Evolutionary conservation across 2,113 vertebrate species (phyloP).

Genomic region (Pedionomus torquatus): DNA sequence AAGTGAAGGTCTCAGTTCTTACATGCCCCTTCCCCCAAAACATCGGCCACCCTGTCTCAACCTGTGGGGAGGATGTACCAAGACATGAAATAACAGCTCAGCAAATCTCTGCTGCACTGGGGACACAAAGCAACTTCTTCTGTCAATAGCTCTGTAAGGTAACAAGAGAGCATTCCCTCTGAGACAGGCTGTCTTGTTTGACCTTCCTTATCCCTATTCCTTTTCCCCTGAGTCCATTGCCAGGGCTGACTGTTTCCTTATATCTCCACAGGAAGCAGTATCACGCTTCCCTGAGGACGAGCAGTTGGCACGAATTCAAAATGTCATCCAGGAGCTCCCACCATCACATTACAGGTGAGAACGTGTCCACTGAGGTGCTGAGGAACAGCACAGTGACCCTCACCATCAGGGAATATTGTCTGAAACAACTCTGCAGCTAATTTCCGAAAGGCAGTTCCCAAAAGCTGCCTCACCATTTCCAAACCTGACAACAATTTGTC

Average conservation of each 20-base stretch:
- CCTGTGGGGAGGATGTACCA: accelerated
- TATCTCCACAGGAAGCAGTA: constrained; percentile 79
- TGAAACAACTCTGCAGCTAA: not conserved
- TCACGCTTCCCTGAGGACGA: constrained; percentile 84
- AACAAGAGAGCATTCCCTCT: not conserved
- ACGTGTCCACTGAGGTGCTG: not conserved
- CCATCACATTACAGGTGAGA: constrained; percentile 91
- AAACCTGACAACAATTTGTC: not conserved
- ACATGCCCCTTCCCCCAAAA: not conserved
- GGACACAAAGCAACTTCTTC: not conserved
- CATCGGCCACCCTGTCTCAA: not conserved
- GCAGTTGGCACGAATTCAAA: constrained; percentile 86
- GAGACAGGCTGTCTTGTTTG: not conserved
- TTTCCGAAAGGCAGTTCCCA: not conserved
- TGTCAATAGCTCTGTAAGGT: not conserved
- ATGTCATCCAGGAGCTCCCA: constrained; percentile 91
- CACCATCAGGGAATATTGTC: not conserved
- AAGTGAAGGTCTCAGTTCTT: not conserved
- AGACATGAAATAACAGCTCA: not conserved
- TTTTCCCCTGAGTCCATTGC: not conserved
- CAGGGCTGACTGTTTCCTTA: not conserved
- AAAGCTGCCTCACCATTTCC: not conserved
- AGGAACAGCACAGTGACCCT: not conserved
- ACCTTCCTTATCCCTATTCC: constrained; percentile 23
- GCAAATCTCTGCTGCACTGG: not conserved